Conservation (phyloP, 1,140 invertebrate species). For the Vanessa tameamea region DNA sequence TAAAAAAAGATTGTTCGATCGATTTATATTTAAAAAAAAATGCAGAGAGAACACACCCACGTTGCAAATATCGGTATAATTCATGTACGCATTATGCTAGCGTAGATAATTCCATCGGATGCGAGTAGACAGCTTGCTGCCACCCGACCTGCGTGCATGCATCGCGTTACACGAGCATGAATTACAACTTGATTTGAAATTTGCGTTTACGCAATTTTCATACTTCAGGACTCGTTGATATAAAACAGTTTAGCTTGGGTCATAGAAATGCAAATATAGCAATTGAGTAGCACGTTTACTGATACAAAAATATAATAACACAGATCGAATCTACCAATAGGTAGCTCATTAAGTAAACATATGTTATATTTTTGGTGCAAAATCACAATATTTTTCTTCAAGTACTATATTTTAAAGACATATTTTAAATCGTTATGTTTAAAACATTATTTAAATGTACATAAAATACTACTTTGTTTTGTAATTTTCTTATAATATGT, state of each 20-base stretch:
- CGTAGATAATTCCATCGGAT: conserved; percentile 47
- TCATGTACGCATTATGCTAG: conserved; percentile 24
- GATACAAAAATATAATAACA: conserved; percentile 9
- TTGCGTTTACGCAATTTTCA: conserved; percentile 1
- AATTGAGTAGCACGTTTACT: conserved; percentile 4
- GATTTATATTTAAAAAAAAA: not conserved
- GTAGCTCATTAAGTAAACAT: not conserved
- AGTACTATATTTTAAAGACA: no score
- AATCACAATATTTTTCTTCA: no score
- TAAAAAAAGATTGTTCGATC: no score
- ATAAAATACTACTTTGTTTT: no score
- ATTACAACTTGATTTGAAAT: conserved; percentile 1
- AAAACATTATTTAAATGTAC: no score
- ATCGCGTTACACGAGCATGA: conserved; percentile 21
- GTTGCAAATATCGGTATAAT: conserved; percentile 23
- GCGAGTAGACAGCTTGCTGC: conserved; percentile 60
- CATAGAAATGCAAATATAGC: conserved; percentile 5
- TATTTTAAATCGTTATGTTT: no score
- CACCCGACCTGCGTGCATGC: conserved; percentile 41
- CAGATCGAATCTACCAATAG: not conserved
- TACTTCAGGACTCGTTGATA: not conserved
- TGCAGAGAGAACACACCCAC: not conserved
- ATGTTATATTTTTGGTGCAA: not conserved
- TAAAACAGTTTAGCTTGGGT: not conserved
- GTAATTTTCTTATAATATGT: no score